Percentiles rank a stretch among this genome's conserved stretches.
These are phyloP conservation scores for Chaetodon trifasciatus DNA, from an alignment of 2,797 vertebrate genomes.

Conservation along the genomic window DNA sequence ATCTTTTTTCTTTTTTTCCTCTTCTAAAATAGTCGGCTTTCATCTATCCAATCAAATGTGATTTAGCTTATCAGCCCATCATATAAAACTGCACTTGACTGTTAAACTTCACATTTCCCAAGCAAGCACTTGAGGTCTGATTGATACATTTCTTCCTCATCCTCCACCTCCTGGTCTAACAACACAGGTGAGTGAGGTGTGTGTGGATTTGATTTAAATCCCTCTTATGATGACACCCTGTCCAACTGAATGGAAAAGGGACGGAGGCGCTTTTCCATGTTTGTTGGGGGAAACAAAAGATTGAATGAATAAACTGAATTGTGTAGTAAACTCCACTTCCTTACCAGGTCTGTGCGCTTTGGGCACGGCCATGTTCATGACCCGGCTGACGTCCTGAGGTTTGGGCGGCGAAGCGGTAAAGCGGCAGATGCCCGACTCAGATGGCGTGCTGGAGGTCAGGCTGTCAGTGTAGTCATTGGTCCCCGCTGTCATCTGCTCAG, in stretches of 20 bases:
- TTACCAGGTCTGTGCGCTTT: slow-evolving; percentile 99
- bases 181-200: neutral
- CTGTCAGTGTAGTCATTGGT: slow-evolving; percentile 99
- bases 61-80: no score
- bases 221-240: neutral
- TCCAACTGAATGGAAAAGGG: neutral
- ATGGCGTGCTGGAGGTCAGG: slow-evolving; percentile 98
- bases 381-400: slow-evolving; percentile 96
- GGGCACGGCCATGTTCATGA: slow-evolving; percentile 97
- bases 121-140: neutral
- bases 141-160: neutral
- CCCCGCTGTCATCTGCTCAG: slow-evolving; percentile 98
- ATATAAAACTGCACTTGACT: neutral
- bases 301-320: neutral
- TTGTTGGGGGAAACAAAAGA: neutral
- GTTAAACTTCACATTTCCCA: neutral
- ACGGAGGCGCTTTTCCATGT: neutral
- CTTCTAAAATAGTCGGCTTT: neutral
- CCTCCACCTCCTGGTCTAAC: neutral
- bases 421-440: slow-evolving; percentile 98
- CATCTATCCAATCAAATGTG: neutral
- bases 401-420: slow-evolving; percentile 98
- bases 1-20: neutral
- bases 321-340: slow-evolving; percentile 47
- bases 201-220: neutral